A percentile compares a stretch with the other conserved stretches of the same genome.
phyloP scores from a whole-genome alignment of 1,140 invertebrate genomes.

The Nasonia giraulti region DNA sequence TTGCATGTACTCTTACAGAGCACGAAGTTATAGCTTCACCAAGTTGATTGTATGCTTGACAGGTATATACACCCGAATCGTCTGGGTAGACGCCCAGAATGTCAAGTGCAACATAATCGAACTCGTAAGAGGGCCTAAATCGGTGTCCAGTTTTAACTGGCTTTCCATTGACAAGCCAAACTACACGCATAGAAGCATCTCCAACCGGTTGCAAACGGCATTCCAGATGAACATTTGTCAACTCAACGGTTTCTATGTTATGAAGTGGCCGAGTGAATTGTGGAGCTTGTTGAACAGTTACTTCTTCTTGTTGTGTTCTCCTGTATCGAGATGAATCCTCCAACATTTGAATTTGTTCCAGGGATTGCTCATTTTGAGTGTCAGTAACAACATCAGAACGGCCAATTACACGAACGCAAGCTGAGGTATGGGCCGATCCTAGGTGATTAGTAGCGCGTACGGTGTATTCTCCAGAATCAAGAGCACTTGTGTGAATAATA shows the following conservation, averaged over 20 bases:
- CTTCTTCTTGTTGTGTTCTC: conserved; percentile 83
- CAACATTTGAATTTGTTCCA: conserved; percentile 95
- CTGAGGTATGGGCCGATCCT: conserved; percentile 92
- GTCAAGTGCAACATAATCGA: conserved; percentile 97
- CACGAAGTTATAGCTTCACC: conserved; percentile 96
- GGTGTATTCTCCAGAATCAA: conserved; percentile 96
- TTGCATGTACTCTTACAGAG: conserved; percentile 90
- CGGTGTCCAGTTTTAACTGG: conserved; percentile 92
- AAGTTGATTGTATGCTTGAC: conserved; percentile 91
- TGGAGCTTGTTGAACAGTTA: conserved; percentile 86
- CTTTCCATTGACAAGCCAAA: conserved; percentile 97
- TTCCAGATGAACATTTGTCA: conserved; percentile 94
- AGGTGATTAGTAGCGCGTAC: conserved; percentile 93
- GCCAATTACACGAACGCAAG: conserved; percentile 89
- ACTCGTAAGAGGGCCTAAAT: conserved; percentile 97
- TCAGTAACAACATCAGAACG: conserved; percentile 92
- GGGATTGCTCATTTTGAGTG: conserved; percentile 94
- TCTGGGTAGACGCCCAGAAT: conserved; percentile 96
- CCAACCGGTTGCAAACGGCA: conserved; percentile 94
- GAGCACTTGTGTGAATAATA: conserved; percentile 88
- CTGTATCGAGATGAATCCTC: conserved; percentile 89
- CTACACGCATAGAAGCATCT: conserved; percentile 95
- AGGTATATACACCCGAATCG: conserved; percentile 97
- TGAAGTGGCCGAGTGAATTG: conserved; percentile 91
- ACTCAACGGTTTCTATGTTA: conserved; percentile 93